Percentiles rank a stretch among this genome's conserved stretches.
These are phyloP conservation scores for Agapornis roseicollis DNA, from an alignment of 2,113 vertebrate genomes.

Conservation along the genomic window DNA sequence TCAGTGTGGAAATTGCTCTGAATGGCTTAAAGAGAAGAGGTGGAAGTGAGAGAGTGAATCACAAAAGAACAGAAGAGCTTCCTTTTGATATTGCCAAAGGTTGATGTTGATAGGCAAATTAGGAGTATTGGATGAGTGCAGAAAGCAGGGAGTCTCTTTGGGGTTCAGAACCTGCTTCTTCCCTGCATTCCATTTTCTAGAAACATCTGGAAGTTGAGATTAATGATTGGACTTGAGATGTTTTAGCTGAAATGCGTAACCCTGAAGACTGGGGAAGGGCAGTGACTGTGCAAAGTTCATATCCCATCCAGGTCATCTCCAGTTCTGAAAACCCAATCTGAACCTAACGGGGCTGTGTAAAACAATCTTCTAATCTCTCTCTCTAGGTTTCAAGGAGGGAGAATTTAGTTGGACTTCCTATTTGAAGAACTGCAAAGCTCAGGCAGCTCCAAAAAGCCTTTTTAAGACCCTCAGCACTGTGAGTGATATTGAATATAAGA, in stretches of 20 bases:
- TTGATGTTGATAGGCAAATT: background rate
- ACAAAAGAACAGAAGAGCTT: background rate
- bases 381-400: constrained; percentile 85
- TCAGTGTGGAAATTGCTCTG: background rate
- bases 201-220: constrained; percentile 20
- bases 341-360: background rate
- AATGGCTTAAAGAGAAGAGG: background rate
- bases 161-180: background rate
- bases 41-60: background rate
- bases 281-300: constrained; percentile 23
- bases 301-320: constrained; percentile 30
- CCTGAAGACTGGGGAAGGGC: background rate
- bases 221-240: constrained; percentile 13
- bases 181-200: background rate
- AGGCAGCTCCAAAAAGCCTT: constrained; percentile 87
- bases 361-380: constrained; percentile 23
- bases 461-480: constrained; percentile 88
- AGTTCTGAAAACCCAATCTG: constrained; percentile 32
- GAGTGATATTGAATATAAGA: constrained; percentile 35
- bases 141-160: background rate
- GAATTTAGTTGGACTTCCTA: constrained; percentile 91
- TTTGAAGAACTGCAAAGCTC: constrained; percentile 88
- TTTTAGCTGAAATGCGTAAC: background rate
- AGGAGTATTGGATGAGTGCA: background rate
- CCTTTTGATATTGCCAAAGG: background rate